Percentiles rank a stretch among this genome's conserved stretches.
Evolutionary conservation across 2,113 vertebrate genomes (phyloP).

Genomic region (Notothenia coriiceps): DNA sequence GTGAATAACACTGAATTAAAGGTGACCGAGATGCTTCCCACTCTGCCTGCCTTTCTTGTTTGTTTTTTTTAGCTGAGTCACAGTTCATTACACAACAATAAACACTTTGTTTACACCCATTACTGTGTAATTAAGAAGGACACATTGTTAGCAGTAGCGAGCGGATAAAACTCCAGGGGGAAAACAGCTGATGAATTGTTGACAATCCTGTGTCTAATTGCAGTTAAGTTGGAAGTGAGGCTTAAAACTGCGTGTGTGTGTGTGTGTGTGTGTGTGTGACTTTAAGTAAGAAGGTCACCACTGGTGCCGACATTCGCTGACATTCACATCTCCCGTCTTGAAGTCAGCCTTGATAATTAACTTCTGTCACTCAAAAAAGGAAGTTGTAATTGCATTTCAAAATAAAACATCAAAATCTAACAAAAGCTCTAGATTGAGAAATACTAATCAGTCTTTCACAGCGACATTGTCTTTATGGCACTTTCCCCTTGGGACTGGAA

Average conservation of each 20-base stretch:
- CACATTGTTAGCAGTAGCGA: conserved; percentile 59
- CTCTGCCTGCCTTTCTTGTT: conserved; percentile 8
- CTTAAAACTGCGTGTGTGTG: not conserved
- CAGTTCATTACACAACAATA: conserved; percentile 72
- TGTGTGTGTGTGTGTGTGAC: conserved; percentile 5
- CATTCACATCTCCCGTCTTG: conserved; percentile 10
- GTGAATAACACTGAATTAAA: conserved; percentile 31
- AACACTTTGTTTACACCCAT: conserved; percentile 67
- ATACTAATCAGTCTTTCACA: conserved; percentile 30
- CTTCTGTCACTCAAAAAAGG: conserved; percentile 9
- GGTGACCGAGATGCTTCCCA: conserved; percentile 21
- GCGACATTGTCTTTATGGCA: conserved; percentile 14
- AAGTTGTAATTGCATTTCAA: conserved; percentile 31
- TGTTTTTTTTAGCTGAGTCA: conserved; percentile 27
- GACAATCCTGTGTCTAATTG: conserved; percentile 66
- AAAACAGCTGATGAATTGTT: conserved; percentile 64
- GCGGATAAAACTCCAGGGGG: conserved; percentile 53
- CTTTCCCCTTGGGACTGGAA: conserved; percentile 10
- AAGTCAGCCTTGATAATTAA: conserved; percentile 34
- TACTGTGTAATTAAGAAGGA: conserved; percentile 71
- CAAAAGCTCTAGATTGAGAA: conserved; percentile 30
- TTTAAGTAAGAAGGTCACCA: conserved; percentile 50
- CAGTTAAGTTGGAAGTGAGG: conserved; percentile 51
- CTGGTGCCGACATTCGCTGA: conserved; percentile 2
- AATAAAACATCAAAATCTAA: conserved; percentile 13